Conservation (phyloP, 2,113 vertebrate species). For the Garra rufa region DNA sequence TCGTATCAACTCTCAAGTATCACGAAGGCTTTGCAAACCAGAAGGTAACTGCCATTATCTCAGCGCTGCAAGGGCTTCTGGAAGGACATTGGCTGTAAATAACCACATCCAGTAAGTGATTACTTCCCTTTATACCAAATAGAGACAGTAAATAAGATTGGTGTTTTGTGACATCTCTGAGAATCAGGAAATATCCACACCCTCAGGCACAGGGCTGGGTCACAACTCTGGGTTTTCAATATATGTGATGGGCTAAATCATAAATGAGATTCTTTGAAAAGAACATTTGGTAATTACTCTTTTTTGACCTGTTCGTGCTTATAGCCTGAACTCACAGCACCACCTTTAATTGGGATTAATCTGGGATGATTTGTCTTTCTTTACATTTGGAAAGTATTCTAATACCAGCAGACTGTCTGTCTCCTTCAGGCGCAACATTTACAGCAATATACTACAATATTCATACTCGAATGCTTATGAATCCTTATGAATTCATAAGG, state of each 20-base stretch:
- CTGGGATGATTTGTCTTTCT: conserved; percentile 14
- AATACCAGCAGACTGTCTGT: background rate
- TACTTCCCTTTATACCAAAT: conserved; percentile 30
- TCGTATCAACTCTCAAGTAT: background rate
- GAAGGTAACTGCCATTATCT: background rate
- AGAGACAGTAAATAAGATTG: conserved; percentile 2
- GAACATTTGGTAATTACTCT: conserved; percentile 24
- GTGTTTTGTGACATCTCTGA: conserved; percentile 25
- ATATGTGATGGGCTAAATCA: background rate
- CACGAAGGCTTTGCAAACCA: background rate
- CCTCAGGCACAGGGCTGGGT: background rate
- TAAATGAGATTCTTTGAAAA: conserved; percentile 26
- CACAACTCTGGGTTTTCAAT: background rate
- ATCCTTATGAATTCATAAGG: background rate
- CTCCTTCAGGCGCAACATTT: background rate
- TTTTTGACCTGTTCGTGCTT: background rate
- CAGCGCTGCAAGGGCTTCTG: background rate
- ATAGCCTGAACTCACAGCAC: conserved; percentile 21
- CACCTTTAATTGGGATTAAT: conserved; percentile 18
- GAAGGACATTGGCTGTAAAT: conserved; percentile 25
- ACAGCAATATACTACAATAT: no score
- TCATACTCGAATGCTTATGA: background rate
- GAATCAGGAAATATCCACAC: background rate
- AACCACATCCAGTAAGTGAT: conserved; percentile 24
- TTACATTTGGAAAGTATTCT: background rate